Percentiles rank a stretch among this genome's conserved stretches.
phyloP scores from a whole-genome alignment of 1,140 invertebrate genomes.

The Littorina saxatilis region DNA sequence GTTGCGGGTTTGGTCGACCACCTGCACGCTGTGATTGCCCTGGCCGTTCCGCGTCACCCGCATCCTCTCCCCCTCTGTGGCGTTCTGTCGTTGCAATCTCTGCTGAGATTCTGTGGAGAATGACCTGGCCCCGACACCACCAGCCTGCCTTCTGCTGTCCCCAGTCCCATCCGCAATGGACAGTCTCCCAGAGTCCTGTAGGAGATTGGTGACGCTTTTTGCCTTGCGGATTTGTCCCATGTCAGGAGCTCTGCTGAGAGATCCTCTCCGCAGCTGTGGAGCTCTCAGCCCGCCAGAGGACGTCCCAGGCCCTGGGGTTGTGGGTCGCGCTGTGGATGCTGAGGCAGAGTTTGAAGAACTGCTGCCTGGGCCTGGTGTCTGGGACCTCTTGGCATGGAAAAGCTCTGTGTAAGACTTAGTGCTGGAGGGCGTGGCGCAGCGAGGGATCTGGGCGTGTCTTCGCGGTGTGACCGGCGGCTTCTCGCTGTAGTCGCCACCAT shows the following conservation, averaged over 20 bases:
- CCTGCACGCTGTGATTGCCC: slow-evolving; percentile 27
- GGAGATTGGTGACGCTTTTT: slow-evolving; percentile 28
- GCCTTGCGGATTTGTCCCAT: neutral
- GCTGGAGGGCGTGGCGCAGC: neutral
- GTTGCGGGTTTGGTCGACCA: slow-evolving; percentile 16
- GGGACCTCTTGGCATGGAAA: slow-evolving; percentile 50
- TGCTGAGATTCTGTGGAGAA: neutral
- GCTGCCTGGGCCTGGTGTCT: slow-evolving; percentile 54
- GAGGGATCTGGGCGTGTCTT: neutral
- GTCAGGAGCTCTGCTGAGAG: neutral
- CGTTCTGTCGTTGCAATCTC: slow-evolving; percentile 28
- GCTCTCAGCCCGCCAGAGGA: neutral
- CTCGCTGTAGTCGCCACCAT: neutral
- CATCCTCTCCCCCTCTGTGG: slow-evolving; percentile 7
- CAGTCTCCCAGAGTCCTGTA: neutral
- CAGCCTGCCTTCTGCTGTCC: neutral
- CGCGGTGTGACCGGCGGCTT: slow-evolving; percentile 5
- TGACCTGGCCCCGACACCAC: neutral
- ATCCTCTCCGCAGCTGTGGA: slow-evolving; percentile 8
- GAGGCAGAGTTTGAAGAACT: slow-evolving; percentile 34
- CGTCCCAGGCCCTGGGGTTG: slow-evolving; percentile 5
- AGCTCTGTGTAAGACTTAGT: slow-evolving; percentile 48
- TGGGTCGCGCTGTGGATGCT: slow-evolving; percentile 50
- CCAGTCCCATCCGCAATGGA: neutral
- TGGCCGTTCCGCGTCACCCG: slow-evolving; percentile 27